A percentile compares a stretch with the other conserved stretches of the same genome.
phyloP scores from a whole-genome alignment of 92 coral and sea anemone genomes.

The Phenganax subtilis region DNA sequence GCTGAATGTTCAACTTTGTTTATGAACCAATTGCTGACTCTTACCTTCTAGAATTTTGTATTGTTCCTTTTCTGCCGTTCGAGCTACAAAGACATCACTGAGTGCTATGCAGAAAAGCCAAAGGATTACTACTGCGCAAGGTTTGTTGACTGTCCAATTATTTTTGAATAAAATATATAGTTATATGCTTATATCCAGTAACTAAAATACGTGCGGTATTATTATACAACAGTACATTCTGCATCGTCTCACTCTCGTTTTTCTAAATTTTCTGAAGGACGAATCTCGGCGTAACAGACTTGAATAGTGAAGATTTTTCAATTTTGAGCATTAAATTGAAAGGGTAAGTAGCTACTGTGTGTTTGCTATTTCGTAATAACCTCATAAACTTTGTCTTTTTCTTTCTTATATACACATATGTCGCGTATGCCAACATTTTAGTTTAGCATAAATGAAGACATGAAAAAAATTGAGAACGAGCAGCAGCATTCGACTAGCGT shows the following conservation, averaged over 20 bases:
- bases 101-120: slow-evolving; percentile 36
- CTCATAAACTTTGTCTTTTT: background rate
- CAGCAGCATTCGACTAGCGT: no score
- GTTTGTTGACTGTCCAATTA: background rate
- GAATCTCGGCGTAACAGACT: background rate
- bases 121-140: slow-evolving; percentile 42
- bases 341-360: background rate
- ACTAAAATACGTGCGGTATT: background rate
- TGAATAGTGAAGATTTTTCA: background rate
- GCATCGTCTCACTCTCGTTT: background rate
- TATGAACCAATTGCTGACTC: background rate
- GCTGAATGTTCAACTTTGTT: background rate
- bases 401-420: no score
- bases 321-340: slow-evolving; percentile 16
- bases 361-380: background rate
- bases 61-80: background rate
- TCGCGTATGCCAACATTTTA: no score
- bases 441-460: slow-evolving; percentile 45
- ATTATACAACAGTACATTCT: no score
- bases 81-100: background rate
- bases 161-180: background rate
- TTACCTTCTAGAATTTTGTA: background rate
- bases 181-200: background rate
- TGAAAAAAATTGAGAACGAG: slow-evolving; percentile 46
- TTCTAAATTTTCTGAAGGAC: slow-evolving; percentile 12